Percentiles rank a stretch among this genome's conserved stretches.
Conservation (phyloP, 2,113 vertebrate genomes). For the Bombycilla garrulus region DNA sequence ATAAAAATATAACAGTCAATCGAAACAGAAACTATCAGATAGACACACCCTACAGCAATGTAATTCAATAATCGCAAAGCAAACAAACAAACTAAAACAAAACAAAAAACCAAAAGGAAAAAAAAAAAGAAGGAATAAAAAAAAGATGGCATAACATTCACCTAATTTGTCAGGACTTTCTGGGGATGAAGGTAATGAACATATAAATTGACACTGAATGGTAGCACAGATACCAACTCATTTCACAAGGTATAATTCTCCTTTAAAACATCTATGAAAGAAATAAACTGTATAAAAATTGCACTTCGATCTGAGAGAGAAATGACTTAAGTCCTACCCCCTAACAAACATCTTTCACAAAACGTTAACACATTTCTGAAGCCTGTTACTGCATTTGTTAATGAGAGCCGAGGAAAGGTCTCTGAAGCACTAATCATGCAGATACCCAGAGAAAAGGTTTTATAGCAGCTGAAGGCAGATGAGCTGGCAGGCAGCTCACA, state of each 20-base stretch:
- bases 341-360: background rate
- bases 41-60: conserved; percentile 1
- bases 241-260: conserved; percentile 51
- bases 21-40: conserved; percentile 28
- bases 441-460: background rate
- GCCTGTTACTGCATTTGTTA: background rate
- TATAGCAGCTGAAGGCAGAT: background rate
- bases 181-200: background rate
- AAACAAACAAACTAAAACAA: background rate
- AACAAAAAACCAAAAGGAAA: background rate
- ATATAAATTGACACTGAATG: conserved; percentile 54
- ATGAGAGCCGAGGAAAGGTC: background rate
- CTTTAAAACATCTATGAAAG: conserved; percentile 45
- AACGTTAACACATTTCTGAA: background rate
- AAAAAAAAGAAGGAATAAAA: background rate
- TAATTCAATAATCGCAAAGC: background rate
- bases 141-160: background rate
- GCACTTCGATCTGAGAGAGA: conserved; percentile 22
- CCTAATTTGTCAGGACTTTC: conserved; percentile 45
- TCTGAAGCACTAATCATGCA: background rate
- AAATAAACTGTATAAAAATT: background rate
- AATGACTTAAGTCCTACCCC: background rate
- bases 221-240: conserved; percentile 35
- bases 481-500: background rate
- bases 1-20: background rate